Evolutionary conservation across 2,888 invertebrate species (phyloP).

Genomic region (Cheilosia variabilis): DNA sequence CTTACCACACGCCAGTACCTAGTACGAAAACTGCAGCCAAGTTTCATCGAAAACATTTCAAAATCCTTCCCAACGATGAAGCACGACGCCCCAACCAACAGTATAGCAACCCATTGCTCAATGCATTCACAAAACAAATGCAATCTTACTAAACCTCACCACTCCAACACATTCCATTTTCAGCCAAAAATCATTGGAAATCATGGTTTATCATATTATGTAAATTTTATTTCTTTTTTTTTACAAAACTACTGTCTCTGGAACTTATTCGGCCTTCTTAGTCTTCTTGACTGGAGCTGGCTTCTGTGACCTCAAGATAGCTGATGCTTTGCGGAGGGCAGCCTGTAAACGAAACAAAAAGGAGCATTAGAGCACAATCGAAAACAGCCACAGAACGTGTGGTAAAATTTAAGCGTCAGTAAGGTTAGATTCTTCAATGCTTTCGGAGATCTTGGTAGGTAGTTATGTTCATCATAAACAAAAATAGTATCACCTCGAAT

Average conservation of each 20-base stretch:
- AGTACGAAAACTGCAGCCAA: no score
- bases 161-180: neutral
- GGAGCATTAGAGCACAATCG: conserved; percentile 21
- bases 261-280: conserved; percentile 91
- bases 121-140: no score
- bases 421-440: conserved; percentile 69
- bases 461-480: conserved; percentile 53
- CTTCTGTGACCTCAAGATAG: conserved; percentile 95
- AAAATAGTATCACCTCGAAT: neutral
- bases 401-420: conserved; percentile 36
- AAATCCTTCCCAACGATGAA: no score
- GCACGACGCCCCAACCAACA: no score
- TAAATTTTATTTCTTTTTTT: conserved; percentile 54
- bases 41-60: no score
- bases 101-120: no score
- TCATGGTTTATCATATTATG: neutral
- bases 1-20: no score
- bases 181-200: neutral
- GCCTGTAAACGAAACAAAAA: conserved; percentile 85
- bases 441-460: conserved; percentile 84
- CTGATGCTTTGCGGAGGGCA: conserved; percentile 96
- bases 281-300: conserved; percentile 92
- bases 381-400: neutral
- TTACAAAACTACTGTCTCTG: conserved; percentile 31
- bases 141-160: neutral